Evolutionary conservation across 2,113 vertebrate genomes (phyloP), one percentile per base, ranked within the genome.

Genomic region (Chinchilla lanigera): DNA sequence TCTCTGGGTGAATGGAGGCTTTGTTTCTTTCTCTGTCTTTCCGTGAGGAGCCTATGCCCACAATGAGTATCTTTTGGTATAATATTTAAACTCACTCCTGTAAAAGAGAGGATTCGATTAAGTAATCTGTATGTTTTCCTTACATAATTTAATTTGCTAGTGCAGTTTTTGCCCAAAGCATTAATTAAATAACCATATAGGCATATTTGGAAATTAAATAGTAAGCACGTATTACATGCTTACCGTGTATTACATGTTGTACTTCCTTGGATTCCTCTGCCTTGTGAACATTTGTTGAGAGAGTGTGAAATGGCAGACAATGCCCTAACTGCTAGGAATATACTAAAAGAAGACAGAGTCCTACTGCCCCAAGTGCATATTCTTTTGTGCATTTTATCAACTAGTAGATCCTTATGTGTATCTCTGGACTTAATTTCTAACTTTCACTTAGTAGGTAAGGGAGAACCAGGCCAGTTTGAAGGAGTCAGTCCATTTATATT

Each of bases 181-280:
- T 73, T 92, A 98, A 97, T 97, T 96, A 52, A 58, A 96, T 95
- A 52, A 77, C 33, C 60, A 54, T 41, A 65, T 61, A 95, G 73
- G 60, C 61, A 56, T 81, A 3, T 94, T 95, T 93, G 91, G 4
- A 97, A 60, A 41, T 58, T 92, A 75, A 82, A 35, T 38, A 63
- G 63, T 2, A 95, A 95, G 35, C 12, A 4, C 63, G 1, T 33
- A 33, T 9, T 50, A 5, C 9, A 9, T 50, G 47, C 47, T 50
- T 50, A 9, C 4, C 44, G 60, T 60, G 87, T 10, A 2, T 52
- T 89, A 73, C 1, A 0, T 47, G 1, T 54, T 91, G 28, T 93
- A 5, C 12, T 86, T 88, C 50, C 63, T 0, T 1, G 75, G 84
- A 10, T 63, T 50, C 17, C 5, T 80, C 86, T 33, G 54, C 90